Evolutionary conservation across 1,140 invertebrate species (phyloP).

Genomic region (Ladona fulva): DNA sequence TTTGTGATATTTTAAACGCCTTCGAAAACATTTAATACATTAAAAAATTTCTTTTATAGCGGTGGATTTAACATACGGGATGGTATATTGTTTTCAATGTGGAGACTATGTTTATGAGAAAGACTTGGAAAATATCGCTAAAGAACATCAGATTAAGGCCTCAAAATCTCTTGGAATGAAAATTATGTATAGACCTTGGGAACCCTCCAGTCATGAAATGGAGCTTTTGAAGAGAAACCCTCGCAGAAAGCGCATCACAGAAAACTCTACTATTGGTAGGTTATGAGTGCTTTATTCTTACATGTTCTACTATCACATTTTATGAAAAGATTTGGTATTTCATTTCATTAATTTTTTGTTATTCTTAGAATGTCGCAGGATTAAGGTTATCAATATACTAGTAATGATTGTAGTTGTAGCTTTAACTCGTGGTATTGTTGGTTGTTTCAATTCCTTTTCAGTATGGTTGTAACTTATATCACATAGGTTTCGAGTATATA

Average conservation of each 20-base stretch:
- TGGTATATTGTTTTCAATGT: constrained; percentile 85
- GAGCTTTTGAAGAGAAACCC: constrained; percentile 59
- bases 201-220: constrained; percentile 64
- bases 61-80: constrained; percentile 79
- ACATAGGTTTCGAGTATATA: too few relatives aligned
- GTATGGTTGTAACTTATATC: too few relatives aligned
- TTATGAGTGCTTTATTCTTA: background rate
- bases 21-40: background rate
- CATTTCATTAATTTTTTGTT: too few relatives aligned
- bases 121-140: constrained; percentile 45
- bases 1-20: background rate
- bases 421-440: too few relatives aligned
- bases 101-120: constrained; percentile 86
- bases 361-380: too few relatives aligned
- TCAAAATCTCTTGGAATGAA: constrained; percentile 51
- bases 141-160: constrained; percentile 33
- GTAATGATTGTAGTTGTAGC: too few relatives aligned
- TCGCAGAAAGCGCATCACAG: constrained; percentile 64
- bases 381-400: too few relatives aligned
- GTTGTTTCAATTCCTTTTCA: too few relatives aligned
- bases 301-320: too few relatives aligned
- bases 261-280: constrained; percentile 71
- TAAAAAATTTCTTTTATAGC: constrained; percentile 37
- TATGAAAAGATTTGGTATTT: too few relatives aligned
- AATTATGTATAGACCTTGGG: constrained; percentile 60